Conservation (phyloP, 2,113 vertebrate species). For the Chunga burmeisteri region DNA sequence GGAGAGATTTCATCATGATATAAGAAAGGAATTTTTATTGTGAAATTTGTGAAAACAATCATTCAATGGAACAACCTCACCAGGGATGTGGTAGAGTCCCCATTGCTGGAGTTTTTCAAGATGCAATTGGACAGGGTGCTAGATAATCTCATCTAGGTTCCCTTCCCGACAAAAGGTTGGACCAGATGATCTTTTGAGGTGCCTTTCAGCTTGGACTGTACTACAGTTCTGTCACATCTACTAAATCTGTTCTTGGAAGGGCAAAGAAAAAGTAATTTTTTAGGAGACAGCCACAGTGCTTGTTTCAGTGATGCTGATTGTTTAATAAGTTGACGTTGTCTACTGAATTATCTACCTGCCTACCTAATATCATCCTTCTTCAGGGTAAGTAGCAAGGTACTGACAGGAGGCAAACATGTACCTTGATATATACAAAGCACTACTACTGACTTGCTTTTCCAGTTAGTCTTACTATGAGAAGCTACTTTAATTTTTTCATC, state of each 20-base stretch:
- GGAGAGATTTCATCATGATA: neutral
- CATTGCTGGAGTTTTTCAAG: neutral
- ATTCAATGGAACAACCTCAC: neutral
- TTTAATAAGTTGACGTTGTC: neutral
- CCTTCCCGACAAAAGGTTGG: neutral
- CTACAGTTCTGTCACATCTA: neutral
- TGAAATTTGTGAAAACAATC: neutral
- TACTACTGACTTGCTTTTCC: neutral
- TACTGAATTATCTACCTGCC: neutral
- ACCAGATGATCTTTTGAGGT: neutral
- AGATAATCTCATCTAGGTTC: neutral
- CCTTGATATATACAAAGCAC: neutral
- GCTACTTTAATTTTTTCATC: neutral
- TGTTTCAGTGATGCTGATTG: neutral
- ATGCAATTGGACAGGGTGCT: neutral
- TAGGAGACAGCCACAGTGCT: neutral
- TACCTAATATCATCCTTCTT: neutral
- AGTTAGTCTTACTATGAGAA: neutral
- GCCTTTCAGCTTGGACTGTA: neutral
- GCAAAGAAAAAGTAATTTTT: neutral
- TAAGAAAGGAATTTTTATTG: neutral
- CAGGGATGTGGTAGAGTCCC: neutral
- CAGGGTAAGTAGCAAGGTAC: neutral
- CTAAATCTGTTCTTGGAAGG: neutral
- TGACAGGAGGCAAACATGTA: neutral